Percentiles rank a stretch among this genome's conserved stretches.
Evolutionary conservation across 2,113 vertebrate genomes (phyloP).

Genomic region (Antigone vipio): DNA sequence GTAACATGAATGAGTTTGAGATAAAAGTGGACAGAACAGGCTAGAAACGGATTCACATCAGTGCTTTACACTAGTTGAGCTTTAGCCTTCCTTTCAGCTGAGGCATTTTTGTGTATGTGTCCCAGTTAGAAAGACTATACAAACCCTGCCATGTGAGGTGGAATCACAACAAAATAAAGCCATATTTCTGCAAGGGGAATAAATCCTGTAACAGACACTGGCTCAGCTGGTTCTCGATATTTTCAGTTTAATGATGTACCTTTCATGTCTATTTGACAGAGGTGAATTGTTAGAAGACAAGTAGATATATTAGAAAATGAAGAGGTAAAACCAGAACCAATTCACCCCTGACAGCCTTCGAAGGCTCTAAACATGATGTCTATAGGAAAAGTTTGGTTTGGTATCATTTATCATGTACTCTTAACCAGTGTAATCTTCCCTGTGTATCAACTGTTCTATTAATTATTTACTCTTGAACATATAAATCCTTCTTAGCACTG

Average conservation of each 20-base stretch:
- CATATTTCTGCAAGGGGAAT: background rate
- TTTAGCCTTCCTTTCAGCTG: background rate
- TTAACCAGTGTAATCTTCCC: slow-evolving; percentile 23
- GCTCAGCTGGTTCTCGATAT: background rate
- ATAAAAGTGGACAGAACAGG: background rate
- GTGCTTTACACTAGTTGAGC: background rate
- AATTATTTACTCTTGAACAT: slow-evolving; percentile 45
- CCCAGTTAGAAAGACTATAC: background rate
- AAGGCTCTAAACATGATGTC: slow-evolving; percentile 3
- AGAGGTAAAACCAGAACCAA: background rate
- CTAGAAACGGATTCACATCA: background rate
- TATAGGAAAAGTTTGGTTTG: background rate
- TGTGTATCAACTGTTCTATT: background rate
- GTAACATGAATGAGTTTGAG: background rate
- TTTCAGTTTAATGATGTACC: background rate
- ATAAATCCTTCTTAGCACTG: slow-evolving; percentile 25
- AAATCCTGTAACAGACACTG: background rate
- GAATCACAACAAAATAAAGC: background rate
- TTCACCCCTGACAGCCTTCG: background rate
- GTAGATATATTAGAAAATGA: slow-evolving; percentile 26
- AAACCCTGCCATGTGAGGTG: background rate
- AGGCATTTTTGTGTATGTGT: background rate
- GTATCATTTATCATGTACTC: background rate
- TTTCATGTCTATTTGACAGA: background rate
- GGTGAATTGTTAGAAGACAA: slow-evolving; percentile 42